phyloP scores from a whole-genome alignment of 2,797 vertebrate species.

The Tokudaia muenninki region DNA sequence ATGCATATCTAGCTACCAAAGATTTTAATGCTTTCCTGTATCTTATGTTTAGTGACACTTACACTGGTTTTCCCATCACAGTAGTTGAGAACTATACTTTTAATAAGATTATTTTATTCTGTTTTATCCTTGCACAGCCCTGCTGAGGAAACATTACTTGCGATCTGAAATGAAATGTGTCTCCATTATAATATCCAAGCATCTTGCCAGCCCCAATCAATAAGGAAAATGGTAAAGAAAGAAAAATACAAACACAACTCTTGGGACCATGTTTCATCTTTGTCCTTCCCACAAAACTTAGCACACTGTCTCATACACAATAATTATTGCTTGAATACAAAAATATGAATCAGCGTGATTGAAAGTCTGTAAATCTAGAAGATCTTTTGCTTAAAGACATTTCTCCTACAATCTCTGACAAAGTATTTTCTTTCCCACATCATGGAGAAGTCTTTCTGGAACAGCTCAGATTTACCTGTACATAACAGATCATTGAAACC shows the following conservation, averaged over 20 bases:
- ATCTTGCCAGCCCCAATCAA: not conserved
- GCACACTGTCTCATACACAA: not conserved
- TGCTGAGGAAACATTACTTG: not conserved
- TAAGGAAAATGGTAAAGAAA: not conserved
- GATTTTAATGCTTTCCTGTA: not conserved
- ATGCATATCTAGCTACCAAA: not conserved
- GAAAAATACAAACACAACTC: not conserved
- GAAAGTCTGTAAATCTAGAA: conserved; percentile 38
- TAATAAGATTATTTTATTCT: conserved; percentile 35
- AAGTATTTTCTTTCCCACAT: not conserved
- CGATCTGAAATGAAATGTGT: not conserved
- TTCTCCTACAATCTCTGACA: not conserved
- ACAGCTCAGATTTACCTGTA: not conserved
- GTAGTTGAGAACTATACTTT: conserved; percentile 22
- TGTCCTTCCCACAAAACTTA: not conserved
- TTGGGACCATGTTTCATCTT: not conserved
- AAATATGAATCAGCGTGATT: not conserved
- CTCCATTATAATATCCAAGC: not conserved
- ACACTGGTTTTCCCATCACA: not conserved
- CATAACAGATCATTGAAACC: not conserved
- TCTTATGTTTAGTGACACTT: not conserved
- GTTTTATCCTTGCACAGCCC: not conserved
- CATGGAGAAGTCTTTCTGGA: not conserved
- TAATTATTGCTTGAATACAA: not conserved
- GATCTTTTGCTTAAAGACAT: not conserved